Evolutionary conservation across 2,797 vertebrate genomes (phyloP).

Genomic region (Gymnopithys bicolor): DNA sequence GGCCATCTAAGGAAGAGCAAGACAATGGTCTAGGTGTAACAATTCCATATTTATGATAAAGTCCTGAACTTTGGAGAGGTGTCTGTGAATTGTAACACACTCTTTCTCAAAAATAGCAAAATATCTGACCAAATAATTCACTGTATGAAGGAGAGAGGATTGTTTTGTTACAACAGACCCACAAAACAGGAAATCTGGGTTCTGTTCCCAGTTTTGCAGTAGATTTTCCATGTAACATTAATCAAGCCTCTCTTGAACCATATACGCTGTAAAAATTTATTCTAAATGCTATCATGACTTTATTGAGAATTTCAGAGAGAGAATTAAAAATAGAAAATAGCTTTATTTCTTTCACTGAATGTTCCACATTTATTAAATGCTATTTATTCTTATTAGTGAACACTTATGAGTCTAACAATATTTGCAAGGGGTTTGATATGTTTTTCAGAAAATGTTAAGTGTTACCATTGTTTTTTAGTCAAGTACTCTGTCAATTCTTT

Average conservation of each 20-base stretch:
- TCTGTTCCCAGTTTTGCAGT: not conserved
- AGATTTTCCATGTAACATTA: not conserved
- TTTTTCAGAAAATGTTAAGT: constrained; percentile 1
- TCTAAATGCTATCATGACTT: not conserved
- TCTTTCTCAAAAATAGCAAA: not conserved
- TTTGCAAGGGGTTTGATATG: not conserved
- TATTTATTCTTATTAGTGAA: not conserved
- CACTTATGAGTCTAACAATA: not conserved
- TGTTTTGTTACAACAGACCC: not conserved
- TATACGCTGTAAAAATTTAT: not conserved
- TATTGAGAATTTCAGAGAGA: not conserved
- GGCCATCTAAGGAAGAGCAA: not conserved
- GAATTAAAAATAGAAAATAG: not conserved
- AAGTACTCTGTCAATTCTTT: not conserved
- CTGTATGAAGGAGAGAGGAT: not conserved
- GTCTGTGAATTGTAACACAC: not conserved
- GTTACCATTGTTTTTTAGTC: not conserved
- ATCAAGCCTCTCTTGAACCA: not conserved
- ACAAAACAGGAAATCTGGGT: not conserved
- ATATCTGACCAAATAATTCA: not conserved
- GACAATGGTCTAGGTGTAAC: not conserved
- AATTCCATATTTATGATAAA: not conserved
- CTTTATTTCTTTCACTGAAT: not conserved
- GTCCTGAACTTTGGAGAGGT: not conserved
- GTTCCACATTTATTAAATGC: not conserved